A percentile compares a stretch with the other conserved stretches of the same genome.
Conservation (phyloP, 1,140 invertebrate species). For the Nomia melanderi region DNA sequence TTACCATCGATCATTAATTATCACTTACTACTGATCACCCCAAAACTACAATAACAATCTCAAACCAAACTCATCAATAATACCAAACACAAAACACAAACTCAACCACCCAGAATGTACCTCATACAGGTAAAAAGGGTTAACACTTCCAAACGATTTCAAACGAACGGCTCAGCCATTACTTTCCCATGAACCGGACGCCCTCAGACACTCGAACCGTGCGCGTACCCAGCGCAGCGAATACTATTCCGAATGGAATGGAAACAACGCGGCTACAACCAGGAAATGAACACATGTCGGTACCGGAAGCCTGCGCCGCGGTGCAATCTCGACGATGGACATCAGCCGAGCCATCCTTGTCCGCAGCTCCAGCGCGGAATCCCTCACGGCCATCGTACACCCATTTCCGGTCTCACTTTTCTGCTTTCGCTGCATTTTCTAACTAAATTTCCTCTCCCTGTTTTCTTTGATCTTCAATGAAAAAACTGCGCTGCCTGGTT, state of each 20-base stretch:
- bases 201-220: too few species aligned
- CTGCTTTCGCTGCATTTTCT: constrained; percentile 6
- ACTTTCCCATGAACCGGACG: background rate
- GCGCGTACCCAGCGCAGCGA: background rate
- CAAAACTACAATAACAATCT: too few species aligned
- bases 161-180: too few species aligned
- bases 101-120: too few species aligned
- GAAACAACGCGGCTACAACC: background rate
- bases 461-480: too few species aligned
- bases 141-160: too few species aligned
- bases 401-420: constrained; percentile 31
- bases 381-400: constrained; percentile 59
- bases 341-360: constrained; percentile 74
- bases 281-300: constrained; percentile 29
- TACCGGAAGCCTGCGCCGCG: constrained; percentile 67
- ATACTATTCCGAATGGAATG: constrained; percentile 9
- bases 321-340: constrained; percentile 75
- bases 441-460: background rate
- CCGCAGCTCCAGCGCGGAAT: constrained; percentile 72
- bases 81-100: too few species aligned
- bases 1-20: too few species aligned
- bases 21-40: too few species aligned
- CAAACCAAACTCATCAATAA: too few species aligned
- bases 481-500: too few species aligned
- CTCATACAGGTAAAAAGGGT: too few species aligned